Evolutionary conservation across 2,888 invertebrate species (phyloP).

Genomic region (Lithophane socia): DNA sequence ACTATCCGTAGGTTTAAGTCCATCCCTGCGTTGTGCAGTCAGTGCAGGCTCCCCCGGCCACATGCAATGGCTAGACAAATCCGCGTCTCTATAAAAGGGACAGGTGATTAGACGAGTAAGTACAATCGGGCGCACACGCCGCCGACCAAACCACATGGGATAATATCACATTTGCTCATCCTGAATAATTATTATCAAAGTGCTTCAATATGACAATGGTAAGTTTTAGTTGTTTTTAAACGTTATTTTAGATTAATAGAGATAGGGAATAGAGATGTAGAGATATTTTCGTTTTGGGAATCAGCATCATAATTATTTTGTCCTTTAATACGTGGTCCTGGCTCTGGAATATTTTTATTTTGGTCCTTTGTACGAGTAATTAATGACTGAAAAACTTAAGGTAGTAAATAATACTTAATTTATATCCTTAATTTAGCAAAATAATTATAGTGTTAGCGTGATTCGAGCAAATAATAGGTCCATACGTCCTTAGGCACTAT

Average conservation of each 20-base stretch:
- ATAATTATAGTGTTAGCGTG: background rate
- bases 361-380: background rate
- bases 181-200: conserved; percentile 68
- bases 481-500: no score
- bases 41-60: conserved; percentile 85
- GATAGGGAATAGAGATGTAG: background rate
- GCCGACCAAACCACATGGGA: conserved; percentile 83
- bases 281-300: background rate
- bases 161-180: conserved; percentile 66
- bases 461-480: background rate
- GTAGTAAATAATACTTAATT: background rate
- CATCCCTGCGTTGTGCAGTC: conserved; percentile 82
- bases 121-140: conserved; percentile 86
- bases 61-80: conserved; percentile 88
- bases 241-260: background rate
- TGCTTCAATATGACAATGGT: conserved; percentile 79
- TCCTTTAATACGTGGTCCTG: background rate
- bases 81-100: conserved; percentile 90
- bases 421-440: background rate
- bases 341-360: background rate
- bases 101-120: conserved; percentile 87
- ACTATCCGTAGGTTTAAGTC: conserved; percentile 64
- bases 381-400: background rate
- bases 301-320: background rate
- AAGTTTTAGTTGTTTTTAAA: conserved; percentile 66